Evolutionary conservation across 1,140 invertebrate genomes (phyloP), one percentile per base, ranked within the genome.

Genomic region (Nebria ingens): DNA sequence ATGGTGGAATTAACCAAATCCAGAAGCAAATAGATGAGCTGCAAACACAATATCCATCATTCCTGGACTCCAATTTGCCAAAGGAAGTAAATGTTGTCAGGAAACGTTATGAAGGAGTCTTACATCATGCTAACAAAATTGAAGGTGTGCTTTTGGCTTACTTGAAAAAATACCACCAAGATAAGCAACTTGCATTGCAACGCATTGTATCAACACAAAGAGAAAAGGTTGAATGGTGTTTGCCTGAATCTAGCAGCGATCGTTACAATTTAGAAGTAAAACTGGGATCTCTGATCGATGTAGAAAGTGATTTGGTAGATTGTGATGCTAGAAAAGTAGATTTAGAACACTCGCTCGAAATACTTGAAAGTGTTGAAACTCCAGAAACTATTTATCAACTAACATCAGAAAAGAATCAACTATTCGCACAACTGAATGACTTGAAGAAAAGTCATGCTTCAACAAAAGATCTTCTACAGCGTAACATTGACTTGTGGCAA

Each of bases 251-350:
- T 3, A 83, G 82, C 21, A 91, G 86, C 64, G 92, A 97, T 67
- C 83, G 85, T 66, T 95, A 93, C 65, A 94, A 91, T 68, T 74
- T 96, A n/a, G 89, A 96, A 75, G 85, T 91, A 0, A 97, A 97
- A 73, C 78, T 89, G 64, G 80, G 84, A 2, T 86, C 91, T 4
- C 64, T 95, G n/a, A 68, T 76, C 56, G 89, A 92, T 59, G 82
- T 93, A 1, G 79, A 86, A 68, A 76, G 74, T 53, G 85, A 82
- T 25, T 79, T 93, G 45, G 68, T 72, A 13, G 84, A 89, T 59
- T 88, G 84, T 65, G 76, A 81, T 38, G 65, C 68, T 11, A 79
- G 82, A 53, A 81, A 84, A 62, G 64, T 64, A 2, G 86, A 89
- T 62, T 75, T 84, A 3, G 79, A 84, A 58, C 78, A 84, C 53